These are phyloP conservation scores for Pangasius krempfi DNA, from an alignment of 2,797 vertebrate species.

Conservation along the genomic window DNA sequence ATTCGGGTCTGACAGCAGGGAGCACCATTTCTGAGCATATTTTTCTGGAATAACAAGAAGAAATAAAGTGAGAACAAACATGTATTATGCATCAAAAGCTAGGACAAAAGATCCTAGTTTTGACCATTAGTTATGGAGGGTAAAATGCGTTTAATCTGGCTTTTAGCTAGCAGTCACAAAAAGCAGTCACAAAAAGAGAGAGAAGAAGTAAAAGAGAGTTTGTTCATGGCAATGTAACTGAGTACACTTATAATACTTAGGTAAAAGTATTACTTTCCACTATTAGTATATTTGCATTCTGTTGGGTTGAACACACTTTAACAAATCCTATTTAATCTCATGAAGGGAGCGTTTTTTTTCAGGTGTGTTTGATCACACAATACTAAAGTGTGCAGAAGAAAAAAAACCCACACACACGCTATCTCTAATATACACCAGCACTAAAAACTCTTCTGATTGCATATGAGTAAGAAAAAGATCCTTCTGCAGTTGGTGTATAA, in stretches of 20 bases:
- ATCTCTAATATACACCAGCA: background rate
- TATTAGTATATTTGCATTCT: background rate
- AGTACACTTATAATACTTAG: background rate
- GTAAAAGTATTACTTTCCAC: background rate
- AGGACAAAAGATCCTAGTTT: background rate
- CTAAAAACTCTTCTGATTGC: background rate
- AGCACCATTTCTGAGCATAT: constrained; percentile 86
- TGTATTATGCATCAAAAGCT: background rate
- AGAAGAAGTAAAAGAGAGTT: background rate
- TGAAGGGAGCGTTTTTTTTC: background rate
- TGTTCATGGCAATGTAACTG: background rate
- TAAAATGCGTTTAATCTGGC: background rate
- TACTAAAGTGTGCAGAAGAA: background rate
- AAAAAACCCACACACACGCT: background rate
- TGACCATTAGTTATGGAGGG: background rate
- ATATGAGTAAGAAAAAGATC: background rate
- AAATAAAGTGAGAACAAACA: background rate
- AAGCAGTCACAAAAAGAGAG: background rate
- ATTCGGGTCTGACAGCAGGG: constrained; percentile 70
- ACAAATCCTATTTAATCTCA: background rate
- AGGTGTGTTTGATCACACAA: background rate
- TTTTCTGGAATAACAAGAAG: constrained; percentile 73
- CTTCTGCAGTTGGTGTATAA: background rate
- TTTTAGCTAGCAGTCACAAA: background rate
- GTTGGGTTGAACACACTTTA: background rate